These are phyloP conservation scores for Pampus argenteus DNA, from an alignment of 2,797 vertebrate species.

Conservation along the genomic window DNA sequence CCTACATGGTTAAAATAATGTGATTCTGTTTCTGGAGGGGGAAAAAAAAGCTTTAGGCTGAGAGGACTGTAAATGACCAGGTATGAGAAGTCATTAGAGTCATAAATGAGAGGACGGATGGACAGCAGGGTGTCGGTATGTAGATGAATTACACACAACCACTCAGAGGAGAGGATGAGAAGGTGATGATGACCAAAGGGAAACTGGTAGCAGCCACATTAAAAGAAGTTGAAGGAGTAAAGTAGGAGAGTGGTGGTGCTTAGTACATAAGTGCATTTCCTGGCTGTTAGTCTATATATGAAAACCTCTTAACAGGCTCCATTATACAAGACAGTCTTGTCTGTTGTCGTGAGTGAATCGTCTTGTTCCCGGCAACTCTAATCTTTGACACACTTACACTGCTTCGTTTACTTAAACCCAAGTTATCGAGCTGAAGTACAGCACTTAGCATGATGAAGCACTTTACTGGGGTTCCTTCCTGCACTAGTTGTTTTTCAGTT, in stretches of 20 bases:
- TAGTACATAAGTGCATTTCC: slow-evolving; percentile 67
- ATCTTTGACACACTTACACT: slow-evolving; percentile 47
- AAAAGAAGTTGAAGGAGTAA: slow-evolving; percentile 1
- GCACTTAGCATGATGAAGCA: slow-evolving; percentile 32
- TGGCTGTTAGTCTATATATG: slow-evolving; percentile 44
- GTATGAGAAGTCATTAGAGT: neutral
- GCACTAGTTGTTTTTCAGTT: neutral
- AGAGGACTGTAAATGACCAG: neutral
- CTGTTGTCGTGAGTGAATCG: slow-evolving; percentile 50
- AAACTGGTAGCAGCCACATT: neutral
- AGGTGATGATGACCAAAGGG: slow-evolving; percentile 1
- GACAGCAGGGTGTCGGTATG: neutral
- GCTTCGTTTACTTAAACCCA: slow-evolving; percentile 42
- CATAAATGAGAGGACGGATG: neutral
- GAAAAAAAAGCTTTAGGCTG: neutral
- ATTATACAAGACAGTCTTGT: slow-evolving; percentile 59
- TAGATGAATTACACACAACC: neutral
- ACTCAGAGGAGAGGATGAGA: neutral
- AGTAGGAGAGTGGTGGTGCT: neutral
- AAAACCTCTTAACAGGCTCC: slow-evolving; percentile 70
- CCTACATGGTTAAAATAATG: slow-evolving; percentile 32
- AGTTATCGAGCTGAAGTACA: slow-evolving; percentile 31
- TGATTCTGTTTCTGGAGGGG: slow-evolving; percentile 27
- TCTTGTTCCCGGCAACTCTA: slow-evolving; percentile 54
- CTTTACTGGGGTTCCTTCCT: slow-evolving; percentile 25